These are phyloP conservation scores for Thymelicus sylvestris DNA, from an alignment of 2,888 invertebrate genomes.

Conservation along the genomic window DNA sequence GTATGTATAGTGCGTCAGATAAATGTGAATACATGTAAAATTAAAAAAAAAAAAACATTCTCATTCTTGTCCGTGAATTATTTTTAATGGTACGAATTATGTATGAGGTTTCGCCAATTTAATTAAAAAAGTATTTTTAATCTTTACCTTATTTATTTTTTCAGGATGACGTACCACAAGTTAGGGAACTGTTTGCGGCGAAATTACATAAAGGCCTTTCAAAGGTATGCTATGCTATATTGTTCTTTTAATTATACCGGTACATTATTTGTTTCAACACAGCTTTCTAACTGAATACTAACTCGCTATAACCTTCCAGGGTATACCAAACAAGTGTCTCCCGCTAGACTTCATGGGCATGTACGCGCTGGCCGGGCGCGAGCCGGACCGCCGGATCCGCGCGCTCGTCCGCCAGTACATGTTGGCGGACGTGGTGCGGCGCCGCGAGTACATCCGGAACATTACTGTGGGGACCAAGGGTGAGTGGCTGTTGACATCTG, in stretches of 20 bases:
- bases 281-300: too few species aligned
- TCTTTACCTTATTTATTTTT: constrained; percentile 45
- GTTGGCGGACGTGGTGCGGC: constrained; percentile 94
- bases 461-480: constrained; percentile 89
- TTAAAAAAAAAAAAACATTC: too few species aligned
- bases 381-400: constrained; percentile 92
- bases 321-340: constrained; percentile 94
- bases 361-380: constrained; percentile 95
- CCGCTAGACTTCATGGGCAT: constrained; percentile 99
- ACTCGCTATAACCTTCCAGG: constrained; percentile 66
- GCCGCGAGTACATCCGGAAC: constrained; percentile 95
- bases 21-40: too few species aligned
- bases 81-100: too few species aligned
- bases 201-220: constrained; percentile 96
- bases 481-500: constrained; percentile 38
- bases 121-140: too few species aligned
- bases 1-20: too few species aligned
- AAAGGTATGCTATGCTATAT: constrained; percentile 61
- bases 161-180: constrained; percentile 92
- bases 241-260: not conserved
- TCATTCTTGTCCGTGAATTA: too few species aligned
- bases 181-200: constrained; percentile 93
- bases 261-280: too few species aligned
- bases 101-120: too few species aligned
- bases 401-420: constrained; percentile 90